Evolutionary conservation across 2,888 invertebrate genomes (phyloP).

Genomic region (Drosophila koepferae): DNA sequence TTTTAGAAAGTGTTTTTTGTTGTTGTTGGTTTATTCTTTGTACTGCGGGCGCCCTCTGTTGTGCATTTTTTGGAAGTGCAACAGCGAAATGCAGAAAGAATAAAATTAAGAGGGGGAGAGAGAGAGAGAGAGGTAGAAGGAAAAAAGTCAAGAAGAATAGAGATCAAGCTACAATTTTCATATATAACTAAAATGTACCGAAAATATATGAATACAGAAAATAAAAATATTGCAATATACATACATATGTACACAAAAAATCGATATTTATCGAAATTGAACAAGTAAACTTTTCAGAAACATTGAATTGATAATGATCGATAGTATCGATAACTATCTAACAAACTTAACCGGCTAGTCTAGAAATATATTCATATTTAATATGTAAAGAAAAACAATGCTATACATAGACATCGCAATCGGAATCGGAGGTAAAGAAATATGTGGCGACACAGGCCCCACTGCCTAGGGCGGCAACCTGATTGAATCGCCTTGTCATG

Average conservation of each 20-base stretch:
- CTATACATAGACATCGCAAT: constrained; percentile 46
- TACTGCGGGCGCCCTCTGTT: constrained; percentile 19
- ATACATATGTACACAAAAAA: too few species aligned
- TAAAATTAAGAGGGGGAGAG: neutral
- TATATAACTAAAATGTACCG: too few species aligned
- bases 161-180: neutral
- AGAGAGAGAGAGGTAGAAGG: neutral
- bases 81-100: neutral
- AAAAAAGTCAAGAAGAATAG: neutral
- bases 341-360: neutral
- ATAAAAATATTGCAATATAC: too few species aligned
- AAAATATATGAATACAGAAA: too few species aligned
- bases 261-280: constrained; percentile 1
- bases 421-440: constrained; percentile 50
- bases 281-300: too few species aligned
- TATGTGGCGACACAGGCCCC: constrained; percentile 55
- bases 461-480: constrained; percentile 50
- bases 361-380: neutral
- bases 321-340: neutral
- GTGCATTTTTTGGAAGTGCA: neutral
- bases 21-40: neutral
- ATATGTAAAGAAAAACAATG: neutral
- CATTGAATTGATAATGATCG: neutral
- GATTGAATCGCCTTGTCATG: constrained; percentile 55
- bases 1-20: constrained; percentile 4